Base-by-base conservation (phyloP, 1,140 invertebrate genomes). In the Ostrea edulis region DNA sequence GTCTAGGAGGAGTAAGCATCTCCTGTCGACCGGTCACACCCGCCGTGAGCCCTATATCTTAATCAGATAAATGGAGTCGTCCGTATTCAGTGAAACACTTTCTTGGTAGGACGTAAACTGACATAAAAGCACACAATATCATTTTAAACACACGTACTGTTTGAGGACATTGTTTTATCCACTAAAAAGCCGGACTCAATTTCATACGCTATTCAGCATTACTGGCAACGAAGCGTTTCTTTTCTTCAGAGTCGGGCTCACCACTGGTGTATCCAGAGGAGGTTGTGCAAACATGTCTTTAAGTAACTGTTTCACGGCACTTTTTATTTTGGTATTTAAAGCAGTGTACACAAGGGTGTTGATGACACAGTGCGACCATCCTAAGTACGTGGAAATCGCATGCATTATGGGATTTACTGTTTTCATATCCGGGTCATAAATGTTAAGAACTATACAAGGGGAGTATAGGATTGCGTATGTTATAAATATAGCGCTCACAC, bases 341-440 rank as follows among this genome's bases (percentile, higher is more conserved):
- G 52, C 44, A 1, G 82, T 53, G 51, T 83, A 83, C 14, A 83
- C 52, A 53, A 83, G 82, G 1, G 82, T 83, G 52, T 83, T 83
- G 20, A 83, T 54, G 52, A 83, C 44, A 20, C 82, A 83, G 20
- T 83, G 82, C 17, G 82, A 53, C 82, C 82, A 83, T 20, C 82
- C 82, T 20, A 83, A n/a, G 53, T 83, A 83, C 20, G 44, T 83
- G 12, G 52, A 53, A 25, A 17, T 53, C 9, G 52, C 52, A 54
- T 83, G 82, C 14, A 83, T 8, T 9, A 53, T 25, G 17, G 82
- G 14, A 83, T 54, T 52, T 8, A 83, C 82, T 53, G 53, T 83
- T 8, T 35, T 83, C 44, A 83, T 83, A 54, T 83, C 52, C 44
- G 82, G 82, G 52, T 83, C 82, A 83, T 83, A 83, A 8, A 83